Evolutionary conservation across 2,888 invertebrate species (phyloP), one percentile per base, ranked within the genome.

Genomic region (Amiota minor): DNA sequence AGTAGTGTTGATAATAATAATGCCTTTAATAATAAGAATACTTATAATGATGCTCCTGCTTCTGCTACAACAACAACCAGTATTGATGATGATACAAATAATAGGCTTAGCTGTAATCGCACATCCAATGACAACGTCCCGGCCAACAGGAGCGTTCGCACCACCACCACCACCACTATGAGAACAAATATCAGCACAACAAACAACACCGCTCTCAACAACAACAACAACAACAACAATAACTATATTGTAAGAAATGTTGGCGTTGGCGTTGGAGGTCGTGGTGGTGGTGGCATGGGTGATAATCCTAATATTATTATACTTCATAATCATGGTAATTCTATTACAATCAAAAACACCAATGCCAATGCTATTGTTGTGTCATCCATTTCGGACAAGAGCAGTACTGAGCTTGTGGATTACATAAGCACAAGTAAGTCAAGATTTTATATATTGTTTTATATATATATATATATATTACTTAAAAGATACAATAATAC

Each of bases 131-230:
- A 46, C 10, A 71, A n/a, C 9, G 53, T 70, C 18, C 72, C 65
- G 61, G 62, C 70, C 35, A 70, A 77, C 62, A 71, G 53, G 11
- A 72, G n/a, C 61, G 73, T n/a, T n/a, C n/a, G n/a, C n/a, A n/a
- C n/a, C 35, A 35, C 35, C 35, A 49, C 12, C 62, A n/a, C 2
- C 69, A 71, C 70, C 74, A 62, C 47, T 53, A 9, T 4, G 2
- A 9, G 23, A 67, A 65, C 65, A 47, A 18, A 3, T 16, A 56
- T 56, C 10, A 18, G 56, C 18, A 56, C n/a, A n/a, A 53, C 35
- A 53, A n/a, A 53, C 12, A 12, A 14, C 64, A 46, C 11, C n/a
- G 3, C n/a, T 14, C 10, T 4, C 45, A 35, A 2, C 14, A 35
- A 45, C 45, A 35, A 62, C 12, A 45, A 11, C 23, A 62, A 14